Base-by-base conservation (phyloP, 2,888 invertebrate genomes). In the Archaeoteleia sp. region DNA sequence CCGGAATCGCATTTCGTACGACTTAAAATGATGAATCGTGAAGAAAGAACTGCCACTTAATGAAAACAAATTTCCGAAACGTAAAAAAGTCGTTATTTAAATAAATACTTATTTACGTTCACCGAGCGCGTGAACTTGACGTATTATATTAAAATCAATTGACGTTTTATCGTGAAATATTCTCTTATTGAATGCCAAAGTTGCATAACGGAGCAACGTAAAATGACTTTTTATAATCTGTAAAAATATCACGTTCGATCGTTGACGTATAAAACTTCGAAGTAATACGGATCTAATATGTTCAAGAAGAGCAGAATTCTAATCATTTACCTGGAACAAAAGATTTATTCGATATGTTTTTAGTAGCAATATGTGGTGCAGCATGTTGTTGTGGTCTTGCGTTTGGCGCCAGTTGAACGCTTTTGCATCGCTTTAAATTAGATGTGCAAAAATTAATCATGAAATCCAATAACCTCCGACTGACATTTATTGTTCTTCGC, bases 241-340 rank as follows among this genome's bases (percentile, higher is more conserved):
- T 29, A 43, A 63, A 63, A 63, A 57, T 51, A 51, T 63, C 63
- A 57, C 63, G 51, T 51, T 49, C 40, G 15, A 29, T 30, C 35
- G 55, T 43, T 63, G 49, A 63, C 37, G 49, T 23, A 39, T 48
- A 43, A 20, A 13, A 23, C 29, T 15, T 29, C 6, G 32, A 45
- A 25, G 42, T 55, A 27, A 48, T 30, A 39, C 32, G 29, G 34
- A 30, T 25, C 45, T 46, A 49, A 46, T 40, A 20, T 14, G 40
- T 62, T 48, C 46, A 35, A 12, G 8, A 29, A 25, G 6, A 10
- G 10, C 34, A 15, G 53, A 54, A 54, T 54, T 46, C 46, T 27
- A 46, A 62, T 48, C 40, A 9, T 32, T 4, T 2, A 32, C 29
- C 30, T 15, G 14, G 17, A 30, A 7, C 4, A 3, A 1, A 30